A percentile compares a stretch with the other conserved stretches of the same genome.
These are phyloP conservation scores for Leptobrachium leishanense DNA, from an alignment of 2,113 vertebrate genomes.

Conservation along the genomic window DNA sequence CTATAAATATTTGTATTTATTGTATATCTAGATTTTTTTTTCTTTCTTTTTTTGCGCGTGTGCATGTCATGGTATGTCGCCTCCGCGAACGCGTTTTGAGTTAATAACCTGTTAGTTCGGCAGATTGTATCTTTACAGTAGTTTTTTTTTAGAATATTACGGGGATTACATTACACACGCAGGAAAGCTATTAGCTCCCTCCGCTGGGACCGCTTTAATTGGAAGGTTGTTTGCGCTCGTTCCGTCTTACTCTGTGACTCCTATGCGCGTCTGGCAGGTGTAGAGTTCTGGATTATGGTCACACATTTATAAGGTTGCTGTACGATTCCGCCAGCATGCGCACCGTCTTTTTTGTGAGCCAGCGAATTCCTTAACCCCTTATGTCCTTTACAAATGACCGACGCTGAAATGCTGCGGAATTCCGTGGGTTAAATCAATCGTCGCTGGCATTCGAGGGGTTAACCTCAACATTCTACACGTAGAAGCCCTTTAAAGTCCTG, in stretches of 20 bases:
- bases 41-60: neutral
- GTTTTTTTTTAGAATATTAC: conserved; percentile 53
- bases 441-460: too few species aligned
- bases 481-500: too few species aligned
- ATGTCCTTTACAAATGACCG: too few species aligned
- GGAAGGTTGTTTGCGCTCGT: conserved; percentile 48
- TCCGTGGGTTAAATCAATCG: too few species aligned
- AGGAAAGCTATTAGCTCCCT: conserved; percentile 59
- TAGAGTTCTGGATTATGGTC: conserved; percentile 18
- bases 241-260: conserved; percentile 43
- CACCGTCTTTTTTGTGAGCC: neutral
- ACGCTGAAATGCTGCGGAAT: too few species aligned
- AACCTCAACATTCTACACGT: too few species aligned
- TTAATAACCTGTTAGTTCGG: conserved; percentile 60
- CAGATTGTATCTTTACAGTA: conserved; percentile 55
- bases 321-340: neutral
- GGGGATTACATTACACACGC: conserved; percentile 57
- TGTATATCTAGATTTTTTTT: neutral
- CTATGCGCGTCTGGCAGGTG: conserved; percentile 27
- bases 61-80: neutral
- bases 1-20: neutral
- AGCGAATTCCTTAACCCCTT: neutral
- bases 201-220: conserved; percentile 59
- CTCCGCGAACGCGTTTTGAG: conserved; percentile 18
- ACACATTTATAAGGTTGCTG: conserved; percentile 20